Evolutionary conservation across 2,113 vertebrate genomes (phyloP), one percentile per base, ranked within the genome.

Genomic region (Collichthys lucidus): DNA sequence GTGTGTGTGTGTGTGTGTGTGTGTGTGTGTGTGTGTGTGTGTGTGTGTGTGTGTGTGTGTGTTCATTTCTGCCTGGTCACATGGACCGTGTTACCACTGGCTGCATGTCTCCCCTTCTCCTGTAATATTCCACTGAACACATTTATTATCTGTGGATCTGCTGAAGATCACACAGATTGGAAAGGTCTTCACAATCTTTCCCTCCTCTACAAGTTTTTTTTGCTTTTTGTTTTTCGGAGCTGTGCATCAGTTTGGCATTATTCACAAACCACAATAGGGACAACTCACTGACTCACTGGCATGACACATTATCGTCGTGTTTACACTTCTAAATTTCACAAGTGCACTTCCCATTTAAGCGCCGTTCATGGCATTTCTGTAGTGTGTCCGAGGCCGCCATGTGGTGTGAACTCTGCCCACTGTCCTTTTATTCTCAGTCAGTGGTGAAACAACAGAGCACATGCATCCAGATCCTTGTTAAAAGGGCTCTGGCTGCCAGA

Each of bases 381-480:
- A 9, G 49, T 76, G 63, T 0, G 2, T 15, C 44, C 11, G 42
- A 26, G 3, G 52, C 35, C 29, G 56, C 35, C 29, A 29, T 64
- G 57, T 63, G 74, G 29, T 47, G 22, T 77, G 49, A 83, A 65
- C 71, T 67, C 74, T 14, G 74, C 44, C 55, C 56, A 12, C 46
- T 70, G 70, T 71, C 72, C 52, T 56, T 79, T 90, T 84, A 46
- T 79, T 87, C 22, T 61, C 62, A 24, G 40, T 59, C 65, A 20
- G 57, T 12, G 40, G 66, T 82, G 74, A 86, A 81, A 87, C 71
- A 92, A 90, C 85, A 85, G 49, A 4, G 17, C 67, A 42, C 74
- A 60, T 64, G 61, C 76, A 84, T 70, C 29, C 82, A 74, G 69
- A n/a, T 73, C 66, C 53, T 79, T 81, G 78, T 70, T 71, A 22